These are phyloP conservation scores for Martes martes DNA, from an alignment of 2,113 vertebrate genomes.

Conservation along the genomic window DNA sequence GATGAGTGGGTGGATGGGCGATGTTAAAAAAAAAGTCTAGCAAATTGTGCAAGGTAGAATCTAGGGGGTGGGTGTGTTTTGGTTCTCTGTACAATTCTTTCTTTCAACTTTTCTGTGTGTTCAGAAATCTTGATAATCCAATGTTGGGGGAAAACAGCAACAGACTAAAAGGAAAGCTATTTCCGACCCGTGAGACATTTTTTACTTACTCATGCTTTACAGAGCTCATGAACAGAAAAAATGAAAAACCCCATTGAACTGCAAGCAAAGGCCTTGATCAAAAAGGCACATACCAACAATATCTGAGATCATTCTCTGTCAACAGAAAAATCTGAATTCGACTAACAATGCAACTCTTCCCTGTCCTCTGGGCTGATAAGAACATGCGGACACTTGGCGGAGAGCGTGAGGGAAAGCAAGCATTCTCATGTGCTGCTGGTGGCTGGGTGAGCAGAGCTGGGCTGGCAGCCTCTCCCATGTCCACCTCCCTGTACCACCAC, in stretches of 20 bases:
- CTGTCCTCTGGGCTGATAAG: neutral
- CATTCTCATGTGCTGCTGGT: fast-evolving
- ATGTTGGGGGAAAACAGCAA: neutral
- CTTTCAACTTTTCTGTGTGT: neutral
- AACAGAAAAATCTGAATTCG: neutral
- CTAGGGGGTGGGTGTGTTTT: too few species aligned
- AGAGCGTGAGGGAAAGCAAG: fast-evolving
- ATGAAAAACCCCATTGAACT: neutral
- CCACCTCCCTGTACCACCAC: neutral
- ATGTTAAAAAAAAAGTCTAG: neutral
- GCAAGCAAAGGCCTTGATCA: neutral
- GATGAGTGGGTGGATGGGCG: neutral
- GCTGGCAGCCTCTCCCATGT: fast-evolving
- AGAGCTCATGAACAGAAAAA: neutral
- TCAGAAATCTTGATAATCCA: neutral
- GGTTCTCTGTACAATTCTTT: neutral
- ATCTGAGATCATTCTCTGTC: neutral
- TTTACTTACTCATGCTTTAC: neutral
- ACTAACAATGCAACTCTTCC: neutral
- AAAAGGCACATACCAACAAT: neutral
- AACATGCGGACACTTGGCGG: fast-evolving
- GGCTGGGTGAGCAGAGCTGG: fast-evolving
- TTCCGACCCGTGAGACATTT: neutral
- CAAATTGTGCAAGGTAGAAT: too few species aligned
- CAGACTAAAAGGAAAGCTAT: neutral